Conservation (phyloP, 2,113 vertebrate genomes). For the zebrafish (Danio rerio) region GRCz12tu NC_133198.1:30563501-30564000, state of each 20-base stretch:
- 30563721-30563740: constrained; percentile 6
- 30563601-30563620: constrained; percentile 87
- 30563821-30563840: too few relatives aligned
- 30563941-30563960: too few relatives aligned
- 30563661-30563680: constrained; percentile 91
- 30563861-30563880: too few relatives aligned
- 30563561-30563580: constrained; percentile 84
- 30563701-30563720: constrained; percentile 78
- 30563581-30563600: constrained; percentile 84
- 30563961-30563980: too few relatives aligned
- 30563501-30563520: constrained; percentile 53
- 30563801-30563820: too few relatives aligned
- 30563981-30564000: too few relatives aligned
- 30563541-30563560: constrained; percentile 90
- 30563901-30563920: too few relatives aligned
- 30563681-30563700: constrained; percentile 88
- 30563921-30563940: too few relatives aligned
- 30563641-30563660: constrained; percentile 95
- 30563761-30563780: too few relatives aligned
- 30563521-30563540: constrained; percentile 85
- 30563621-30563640: constrained; percentile 90
- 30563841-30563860: too few relatives aligned
- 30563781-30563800: too few relatives aligned
- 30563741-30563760: background rate
- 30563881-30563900: too few relatives aligned